Evolutionary conservation across 1,140 invertebrate genomes (phyloP).

Genomic region (Bombus pascuorum): DNA sequence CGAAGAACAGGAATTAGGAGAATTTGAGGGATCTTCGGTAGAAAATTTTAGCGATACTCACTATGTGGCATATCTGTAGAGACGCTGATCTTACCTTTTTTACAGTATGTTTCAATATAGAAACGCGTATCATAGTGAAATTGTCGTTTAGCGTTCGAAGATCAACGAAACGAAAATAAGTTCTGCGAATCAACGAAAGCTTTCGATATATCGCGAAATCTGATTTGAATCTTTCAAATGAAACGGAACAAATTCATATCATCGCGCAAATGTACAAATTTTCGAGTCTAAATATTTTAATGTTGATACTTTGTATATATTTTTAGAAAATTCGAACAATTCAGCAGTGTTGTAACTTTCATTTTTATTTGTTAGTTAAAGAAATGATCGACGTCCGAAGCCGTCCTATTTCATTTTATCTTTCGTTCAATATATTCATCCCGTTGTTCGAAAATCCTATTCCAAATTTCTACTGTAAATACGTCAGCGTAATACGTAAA

Average conservation of each 20-base stretch:
- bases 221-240: not conserved
- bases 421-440: not conserved
- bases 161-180: conserved; percentile 4
- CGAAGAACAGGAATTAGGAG: not conserved
- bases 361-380: not conserved
- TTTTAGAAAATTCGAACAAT: not conserved
- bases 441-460: not conserved
- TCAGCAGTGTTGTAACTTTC: not conserved
- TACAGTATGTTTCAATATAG: conserved; percentile 13
- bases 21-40: not conserved
- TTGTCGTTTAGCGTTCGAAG: not conserved
- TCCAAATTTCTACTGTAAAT: not conserved
- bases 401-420: conserved; percentile 52
- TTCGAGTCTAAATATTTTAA: not conserved
- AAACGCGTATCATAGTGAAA: not conserved
- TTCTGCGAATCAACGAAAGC: conserved; percentile 27
- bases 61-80: conserved; percentile 3
- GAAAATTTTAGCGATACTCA: not conserved
- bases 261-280: not conserved
- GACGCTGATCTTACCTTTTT: conserved; percentile 23
- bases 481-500: not conserved
- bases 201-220: conserved; percentile 2
- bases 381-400: not conserved
- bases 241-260: not conserved
- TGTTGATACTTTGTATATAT: not conserved